These are phyloP conservation scores for Turdus rufiventris DNA, from an alignment of 2,113 vertebrate genomes.

Conservation along the genomic window DNA sequence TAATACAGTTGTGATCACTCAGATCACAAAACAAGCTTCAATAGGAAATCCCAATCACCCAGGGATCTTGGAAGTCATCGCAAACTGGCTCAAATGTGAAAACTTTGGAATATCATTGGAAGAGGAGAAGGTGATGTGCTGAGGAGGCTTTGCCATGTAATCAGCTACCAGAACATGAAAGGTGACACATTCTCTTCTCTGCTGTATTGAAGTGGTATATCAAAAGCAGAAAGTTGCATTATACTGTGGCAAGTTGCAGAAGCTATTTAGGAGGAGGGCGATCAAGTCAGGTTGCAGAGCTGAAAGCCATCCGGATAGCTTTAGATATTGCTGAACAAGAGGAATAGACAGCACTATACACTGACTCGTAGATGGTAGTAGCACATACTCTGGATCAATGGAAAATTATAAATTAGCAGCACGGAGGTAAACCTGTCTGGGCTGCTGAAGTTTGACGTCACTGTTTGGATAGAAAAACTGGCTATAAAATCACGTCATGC, in stretches of 20 bases:
- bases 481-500: background rate
- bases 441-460: background rate
- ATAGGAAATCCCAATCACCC: background rate
- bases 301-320: background rate
- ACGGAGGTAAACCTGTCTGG: background rate
- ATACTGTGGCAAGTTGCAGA: background rate
- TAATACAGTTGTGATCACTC: too few species aligned
- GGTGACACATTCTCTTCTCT: background rate
- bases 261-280: background rate
- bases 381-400: background rate
- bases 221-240: background rate
- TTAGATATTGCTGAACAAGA: background rate
- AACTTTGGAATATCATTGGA: background rate
- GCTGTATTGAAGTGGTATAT: background rate
- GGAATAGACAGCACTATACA: background rate
- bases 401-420: background rate
- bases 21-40: background rate
- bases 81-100: background rate
- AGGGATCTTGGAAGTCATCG: background rate
- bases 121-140: background rate
- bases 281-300: background rate
- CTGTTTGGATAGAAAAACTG: background rate
- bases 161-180: background rate
- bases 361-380: too few species aligned
- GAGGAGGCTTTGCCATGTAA: background rate